Base-by-base conservation (phyloP, 2,113 vertebrate genomes). In the Aramus guarauna region DNA sequence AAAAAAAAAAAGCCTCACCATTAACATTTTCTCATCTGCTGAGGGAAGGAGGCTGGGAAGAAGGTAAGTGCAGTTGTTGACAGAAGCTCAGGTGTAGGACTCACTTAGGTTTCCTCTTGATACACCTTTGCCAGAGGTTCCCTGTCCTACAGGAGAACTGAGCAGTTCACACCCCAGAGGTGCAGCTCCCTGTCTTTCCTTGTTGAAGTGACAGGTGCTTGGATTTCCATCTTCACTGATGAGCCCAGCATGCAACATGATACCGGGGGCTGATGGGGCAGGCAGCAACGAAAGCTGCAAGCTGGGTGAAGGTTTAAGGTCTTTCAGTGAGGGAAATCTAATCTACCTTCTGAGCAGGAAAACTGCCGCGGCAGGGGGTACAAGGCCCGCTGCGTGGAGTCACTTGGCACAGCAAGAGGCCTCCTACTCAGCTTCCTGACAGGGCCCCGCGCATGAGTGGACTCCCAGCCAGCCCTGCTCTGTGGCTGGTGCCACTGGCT, bases 361-460 rank as follows among this genome's bases (percentile, higher is more conserved):
- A 64, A 37, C 27, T 45, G 50, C 29, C 19, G 55, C 3, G 12
- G 55, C 9, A 5, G 6, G 7, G 12, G 22, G 20, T 34, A 50
- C 6, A 37, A 27, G 32, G 39, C n/a, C 53, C 2, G 1, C 15
- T 12, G 24, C 12, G 12, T 34, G 55, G 48, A 45, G 50, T 47
- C 59, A 73, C 6, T 15, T 17, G 53, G 24, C 66, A 37, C 63
- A 78, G 79, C n/a, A 48, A 24, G 3, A 12, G 50, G 34, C 52
- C 26, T 41, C 59, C 27, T 21, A 4, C 15, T 66, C 37, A 12
- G 37, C 72, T 53, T 53, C 43, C 30, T 12, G 9, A 34, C 5
- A 27, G 27, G 23, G 12, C 59, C 24, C 43, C 19, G 67, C 0
- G 1, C 43, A 6, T 21, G 0, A 34, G 7, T 64, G 32, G 32